A percentile compares a stretch with the other conserved stretches of the same genome.
These are phyloP conservation scores for Hylaea fasciaria DNA, from an alignment of 2,888 invertebrate genomes.

Conservation along the genomic window DNA sequence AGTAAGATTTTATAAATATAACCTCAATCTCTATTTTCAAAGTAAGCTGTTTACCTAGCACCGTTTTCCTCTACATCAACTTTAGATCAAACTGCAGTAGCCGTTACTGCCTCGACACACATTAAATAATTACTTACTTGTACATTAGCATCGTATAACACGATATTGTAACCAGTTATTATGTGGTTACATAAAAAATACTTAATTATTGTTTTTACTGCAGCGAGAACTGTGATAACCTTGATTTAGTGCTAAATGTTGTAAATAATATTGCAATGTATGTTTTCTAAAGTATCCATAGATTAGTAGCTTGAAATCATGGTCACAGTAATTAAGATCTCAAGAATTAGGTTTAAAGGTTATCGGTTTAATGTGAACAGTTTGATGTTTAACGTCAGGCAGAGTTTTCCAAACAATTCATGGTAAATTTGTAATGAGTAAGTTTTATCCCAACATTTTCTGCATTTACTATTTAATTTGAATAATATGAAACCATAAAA, in stretches of 20 bases:
- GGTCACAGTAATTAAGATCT: too few relatives aligned
- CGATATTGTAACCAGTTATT: slow-evolving; percentile 34
- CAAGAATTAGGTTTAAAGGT: neutral
- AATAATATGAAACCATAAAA: neutral
- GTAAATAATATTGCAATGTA: slow-evolving; percentile 2
- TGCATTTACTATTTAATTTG: too few relatives aligned
- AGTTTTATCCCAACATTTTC: too few relatives aligned
- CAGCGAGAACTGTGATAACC: slow-evolving; percentile 26
- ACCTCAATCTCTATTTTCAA: neutral
- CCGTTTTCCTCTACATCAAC: slow-evolving; percentile 38
- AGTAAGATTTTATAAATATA: neutral
- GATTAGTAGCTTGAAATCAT: neutral
- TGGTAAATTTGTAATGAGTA: too few relatives aligned
- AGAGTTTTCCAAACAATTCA: too few relatives aligned
- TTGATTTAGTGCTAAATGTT: slow-evolving; percentile 16
- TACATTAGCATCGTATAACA: slow-evolving; percentile 46
- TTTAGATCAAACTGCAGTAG: slow-evolving; percentile 41
- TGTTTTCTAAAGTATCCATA: slow-evolving; percentile 1
- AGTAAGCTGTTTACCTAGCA: slow-evolving; percentile 11
- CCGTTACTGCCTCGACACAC: slow-evolving; percentile 56
- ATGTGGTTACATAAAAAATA: slow-evolving; percentile 32
- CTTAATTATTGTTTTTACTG: slow-evolving; percentile 33
- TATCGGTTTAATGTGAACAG: neutral
- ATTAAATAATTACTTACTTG: slow-evolving; percentile 48
- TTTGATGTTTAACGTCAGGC: too few relatives aligned